A percentile compares a stretch with the other conserved stretches of the same genome.
These are phyloP conservation scores for Eueremaeus valkanovi DNA, from an alignment of 2,888 invertebrate species.

Conservation along the genomic window DNA sequence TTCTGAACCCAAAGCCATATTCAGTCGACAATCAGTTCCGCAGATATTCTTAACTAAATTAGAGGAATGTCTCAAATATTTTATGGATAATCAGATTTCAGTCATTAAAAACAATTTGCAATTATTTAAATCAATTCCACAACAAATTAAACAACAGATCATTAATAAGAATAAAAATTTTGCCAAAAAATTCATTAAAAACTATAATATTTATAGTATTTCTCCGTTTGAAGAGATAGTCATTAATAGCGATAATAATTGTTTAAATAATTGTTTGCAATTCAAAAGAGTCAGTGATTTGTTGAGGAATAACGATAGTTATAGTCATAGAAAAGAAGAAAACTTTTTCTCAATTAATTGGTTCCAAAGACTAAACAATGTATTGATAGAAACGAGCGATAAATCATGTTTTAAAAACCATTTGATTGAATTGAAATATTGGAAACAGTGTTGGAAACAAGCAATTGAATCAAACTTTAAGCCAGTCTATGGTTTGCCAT, in stretches of 20 bases:
- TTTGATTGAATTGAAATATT: conserved; percentile 19
- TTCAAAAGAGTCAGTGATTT: not conserved
- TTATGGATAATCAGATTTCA: not conserved
- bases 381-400: not conserved
- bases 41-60: conserved; percentile 31
- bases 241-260: not conserved
- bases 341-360: not conserved
- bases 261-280: not conserved
- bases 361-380: not conserved
- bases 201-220: conserved; percentile 36
- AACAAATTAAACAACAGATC: not conserved
- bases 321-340: not conserved
- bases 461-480: not conserved
- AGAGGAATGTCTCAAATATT: not conserved
- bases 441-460: conserved; percentile 25
- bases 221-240: not conserved
- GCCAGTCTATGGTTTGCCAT: not conserved
- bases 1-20: not conserved
- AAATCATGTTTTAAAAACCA: not conserved
- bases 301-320: not conserved
- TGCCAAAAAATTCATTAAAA: conserved; percentile 25
- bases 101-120: conserved; percentile 30
- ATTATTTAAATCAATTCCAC: not conserved
- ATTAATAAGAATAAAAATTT: not conserved
- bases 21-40: conserved; percentile 26